Evolutionary conservation across 1,140 invertebrate species (phyloP), one percentile per base, ranked within the genome.

Genomic region (Diachasmimorpha longicaudata): DNA sequence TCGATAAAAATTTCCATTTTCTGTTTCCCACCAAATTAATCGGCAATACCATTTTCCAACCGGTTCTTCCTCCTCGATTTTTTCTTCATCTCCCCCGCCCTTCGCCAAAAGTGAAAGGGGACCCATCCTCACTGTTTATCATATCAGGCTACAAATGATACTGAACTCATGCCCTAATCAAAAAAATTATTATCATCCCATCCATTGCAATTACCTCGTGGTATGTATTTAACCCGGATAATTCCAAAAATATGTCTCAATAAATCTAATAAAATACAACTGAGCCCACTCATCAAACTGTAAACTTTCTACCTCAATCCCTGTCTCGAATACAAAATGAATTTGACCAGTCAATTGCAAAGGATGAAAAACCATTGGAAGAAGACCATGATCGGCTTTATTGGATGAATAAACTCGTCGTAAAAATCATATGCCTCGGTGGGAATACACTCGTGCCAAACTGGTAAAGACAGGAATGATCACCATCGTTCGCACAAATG

Each of bases 391-490:
- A 44, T 55, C 8, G 25, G 14, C 16, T 72, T 72, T 37, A 72
- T 55, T 58, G 46, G 48, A 55, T 58, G 48, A 58, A 73, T 73
- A 73, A 73, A 63, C 36, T 73, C 42, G 42, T 69, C 66, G 44
- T 69, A 74, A 74, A 74, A 52, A 74, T 74, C 58, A 74, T 74
- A 63, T 67, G 14, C 36, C 31, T 39, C n/a, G 16, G 16, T 42
- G 44, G 13, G 14, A 44, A 46, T 21, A 23, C 3, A 73, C 72
- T 73, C 72, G 72, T 73, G 72, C 72, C 72, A 67, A 67, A 68
- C 58, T 46, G 58, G 55, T 23, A 39, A 36, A n/a, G 23, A 39
- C 25, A 66, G n/a, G 16, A 52, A 11, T 52, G 37, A 77, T 13
- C 75, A 69, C 31, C 58, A 36, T 72, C 37, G 67, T 48, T 48